Evolutionary conservation across 1,140 invertebrate species (phyloP).

Genomic region (Zaprionus nigranus): DNA sequence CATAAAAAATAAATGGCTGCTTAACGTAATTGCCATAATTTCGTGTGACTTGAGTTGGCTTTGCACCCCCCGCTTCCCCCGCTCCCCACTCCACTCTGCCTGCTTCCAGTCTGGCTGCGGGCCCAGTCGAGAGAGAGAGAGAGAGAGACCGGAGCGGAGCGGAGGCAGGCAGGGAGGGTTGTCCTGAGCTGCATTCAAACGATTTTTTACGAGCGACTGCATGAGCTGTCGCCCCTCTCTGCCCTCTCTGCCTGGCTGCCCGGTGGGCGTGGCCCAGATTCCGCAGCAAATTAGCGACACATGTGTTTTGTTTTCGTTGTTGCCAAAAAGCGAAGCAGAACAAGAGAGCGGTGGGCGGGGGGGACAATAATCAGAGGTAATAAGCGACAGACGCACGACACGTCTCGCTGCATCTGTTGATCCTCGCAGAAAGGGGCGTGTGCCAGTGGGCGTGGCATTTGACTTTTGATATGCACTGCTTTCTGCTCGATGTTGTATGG

Average conservation of each 20-base stretch:
- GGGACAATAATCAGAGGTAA: not conserved
- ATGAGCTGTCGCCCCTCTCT: too few relatives aligned
- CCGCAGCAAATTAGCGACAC: slow-evolving; percentile 64
- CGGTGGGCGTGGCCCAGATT: slow-evolving; percentile 64
- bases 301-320: slow-evolving; percentile 51
- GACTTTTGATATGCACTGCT: slow-evolving; percentile 43
- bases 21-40: slow-evolving; percentile 82
- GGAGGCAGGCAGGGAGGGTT: slow-evolving; percentile 31
- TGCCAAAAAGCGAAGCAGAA: not conserved
- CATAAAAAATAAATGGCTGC: slow-evolving; percentile 82
- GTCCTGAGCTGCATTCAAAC: slow-evolving; percentile 49
- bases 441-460: slow-evolving; percentile 61
- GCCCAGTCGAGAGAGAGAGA: too few relatives aligned
- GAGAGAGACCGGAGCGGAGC: too few relatives aligned
- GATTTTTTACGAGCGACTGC: slow-evolving; percentile 38
- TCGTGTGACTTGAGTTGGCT: slow-evolving; percentile 70
- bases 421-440: slow-evolving; percentile 6
- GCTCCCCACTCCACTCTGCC: not conserved
- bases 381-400: not conserved
- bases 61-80: not conserved
- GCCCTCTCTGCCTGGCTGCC: not conserved
- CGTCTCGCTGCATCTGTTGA: slow-evolving; percentile 74
- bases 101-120: not conserved
- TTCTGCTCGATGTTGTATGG: slow-evolving; percentile 49
- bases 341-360: too few relatives aligned